Conservation (phyloP, 1,140 invertebrate genomes). For the Solen grandis region DNA sequence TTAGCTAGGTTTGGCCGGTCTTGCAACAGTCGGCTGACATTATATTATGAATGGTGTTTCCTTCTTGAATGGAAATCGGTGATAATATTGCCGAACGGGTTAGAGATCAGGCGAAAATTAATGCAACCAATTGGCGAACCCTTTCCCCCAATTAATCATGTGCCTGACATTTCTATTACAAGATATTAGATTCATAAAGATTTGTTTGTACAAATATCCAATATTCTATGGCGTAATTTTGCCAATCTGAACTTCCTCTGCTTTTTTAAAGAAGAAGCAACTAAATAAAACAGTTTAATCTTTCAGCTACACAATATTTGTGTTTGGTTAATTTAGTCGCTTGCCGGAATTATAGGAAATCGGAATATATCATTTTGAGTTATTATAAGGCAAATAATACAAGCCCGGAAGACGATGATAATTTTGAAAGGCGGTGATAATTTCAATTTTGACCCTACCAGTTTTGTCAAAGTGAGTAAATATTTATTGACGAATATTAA, state of each 20-base stretch:
- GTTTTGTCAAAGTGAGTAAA: slow-evolving; percentile 38
- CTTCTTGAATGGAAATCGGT: slow-evolving; percentile 41
- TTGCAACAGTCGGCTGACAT: too few relatives aligned
- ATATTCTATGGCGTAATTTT: slow-evolving; percentile 58
- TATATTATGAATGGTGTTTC: slow-evolving; percentile 36
- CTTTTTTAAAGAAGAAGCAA: slow-evolving; percentile 48
- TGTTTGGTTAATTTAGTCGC: slow-evolving; percentile 54
- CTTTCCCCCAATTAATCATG: slow-evolving; percentile 57
- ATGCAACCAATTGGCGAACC: slow-evolving; percentile 58
- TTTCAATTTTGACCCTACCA: slow-evolving; percentile 54
- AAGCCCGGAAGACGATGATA: slow-evolving; percentile 27
- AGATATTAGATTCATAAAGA: slow-evolving; percentile 57
- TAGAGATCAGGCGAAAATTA: slow-evolving; percentile 51
- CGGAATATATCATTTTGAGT: slow-evolving; percentile 49
- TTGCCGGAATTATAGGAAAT: slow-evolving; percentile 36
- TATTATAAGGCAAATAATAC: slow-evolving; percentile 59
- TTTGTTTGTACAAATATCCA: slow-evolving; percentile 56
- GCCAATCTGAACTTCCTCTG: slow-evolving; percentile 44
- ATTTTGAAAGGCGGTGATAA: slow-evolving; percentile 50
- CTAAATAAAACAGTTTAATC: slow-evolving; percentile 59
- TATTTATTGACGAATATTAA: slow-evolving; percentile 52
- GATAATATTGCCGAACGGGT: slow-evolving; percentile 49
- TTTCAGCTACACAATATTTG: slow-evolving; percentile 54
- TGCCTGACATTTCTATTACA: slow-evolving; percentile 54
- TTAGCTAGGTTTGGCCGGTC: too few relatives aligned